A percentile compares a stretch with the other conserved stretches of the same genome.
These are phyloP conservation scores for Nephrotoma flavescens DNA, from an alignment of 2,888 invertebrate species.

Conservation along the genomic window DNA sequence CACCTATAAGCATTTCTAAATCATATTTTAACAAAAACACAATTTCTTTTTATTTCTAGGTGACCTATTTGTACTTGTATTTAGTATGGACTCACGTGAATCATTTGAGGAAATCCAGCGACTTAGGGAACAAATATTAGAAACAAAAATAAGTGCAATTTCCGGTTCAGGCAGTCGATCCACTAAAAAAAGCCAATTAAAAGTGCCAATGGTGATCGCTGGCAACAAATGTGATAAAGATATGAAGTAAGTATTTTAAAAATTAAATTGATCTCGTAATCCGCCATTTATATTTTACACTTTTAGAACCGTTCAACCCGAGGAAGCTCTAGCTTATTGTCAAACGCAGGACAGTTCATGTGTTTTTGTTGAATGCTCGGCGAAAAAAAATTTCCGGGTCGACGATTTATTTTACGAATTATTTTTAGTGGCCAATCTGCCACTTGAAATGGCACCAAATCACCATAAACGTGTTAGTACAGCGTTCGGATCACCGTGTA, in stretches of 20 bases:
- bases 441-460: conserved; percentile 79
- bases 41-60: conserved; percentile 35
- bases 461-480: conserved; percentile 68
- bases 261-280: background rate
- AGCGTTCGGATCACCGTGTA: conserved; percentile 61
- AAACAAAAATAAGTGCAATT: conserved; percentile 63
- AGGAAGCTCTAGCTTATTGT: conserved; percentile 65
- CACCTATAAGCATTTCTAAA: too few relatives aligned
- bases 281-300: background rate
- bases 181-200: conserved; percentile 43
- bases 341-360: conserved; percentile 61
- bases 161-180: conserved; percentile 41
- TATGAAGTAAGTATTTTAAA: conserved; percentile 41
- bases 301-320: conserved; percentile 54
- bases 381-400: conserved; percentile 64
- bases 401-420: conserved; percentile 75
- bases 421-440: conserved; percentile 67
- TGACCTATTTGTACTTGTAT: conserved; percentile 65
- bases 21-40: too few relatives aligned
- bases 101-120: conserved; percentile 73
- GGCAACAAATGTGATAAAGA: conserved; percentile 80
- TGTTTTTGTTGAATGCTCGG: conserved; percentile 70
- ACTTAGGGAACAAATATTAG: conserved; percentile 64
- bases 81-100: conserved; percentile 71
- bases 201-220: conserved; percentile 75